Percentiles rank a stretch among this genome's conserved stretches.
Conservation (phyloP, 2,113 vertebrate genomes). For the Elephantulus edwardii region DNA sequence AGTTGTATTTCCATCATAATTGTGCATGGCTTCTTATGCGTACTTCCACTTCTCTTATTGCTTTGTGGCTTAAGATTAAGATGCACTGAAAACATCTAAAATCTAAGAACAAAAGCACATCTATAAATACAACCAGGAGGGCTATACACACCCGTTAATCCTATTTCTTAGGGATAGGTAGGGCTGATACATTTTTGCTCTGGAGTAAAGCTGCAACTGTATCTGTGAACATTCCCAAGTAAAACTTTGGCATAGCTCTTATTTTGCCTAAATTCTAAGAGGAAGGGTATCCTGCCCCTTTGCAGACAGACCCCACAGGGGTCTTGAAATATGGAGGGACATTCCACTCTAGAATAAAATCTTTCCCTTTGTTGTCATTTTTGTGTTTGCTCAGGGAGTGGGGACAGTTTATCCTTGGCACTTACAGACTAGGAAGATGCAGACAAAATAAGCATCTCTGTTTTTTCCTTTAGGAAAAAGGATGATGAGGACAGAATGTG, state of each 20-base stretch:
- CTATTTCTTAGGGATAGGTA: background rate
- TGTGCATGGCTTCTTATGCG: background rate
- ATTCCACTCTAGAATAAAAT: background rate
- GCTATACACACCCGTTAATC: background rate
- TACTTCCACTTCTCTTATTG: background rate
- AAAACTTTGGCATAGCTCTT: background rate
- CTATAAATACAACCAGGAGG: background rate
- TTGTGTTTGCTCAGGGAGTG: background rate
- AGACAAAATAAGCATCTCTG: background rate
- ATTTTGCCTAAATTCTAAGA: constrained; percentile 5
- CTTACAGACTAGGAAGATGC: background rate
- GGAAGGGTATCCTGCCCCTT: background rate
- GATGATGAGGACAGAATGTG: background rate
- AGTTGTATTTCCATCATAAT: background rate
- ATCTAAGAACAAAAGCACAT: background rate
- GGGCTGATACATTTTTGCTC: background rate
- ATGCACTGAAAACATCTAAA: background rate
- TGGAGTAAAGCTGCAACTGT: background rate
- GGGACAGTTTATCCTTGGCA: background rate
- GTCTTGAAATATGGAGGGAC: background rate
- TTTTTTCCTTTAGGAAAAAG: constrained; percentile 8
- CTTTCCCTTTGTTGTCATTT: background rate
- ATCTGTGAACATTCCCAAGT: background rate
- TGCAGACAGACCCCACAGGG: background rate
- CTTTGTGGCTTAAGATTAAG: background rate